These are phyloP conservation scores for Anthophora plumipes DNA, from an alignment of 2,888 invertebrate species.

Conservation along the genomic window DNA sequence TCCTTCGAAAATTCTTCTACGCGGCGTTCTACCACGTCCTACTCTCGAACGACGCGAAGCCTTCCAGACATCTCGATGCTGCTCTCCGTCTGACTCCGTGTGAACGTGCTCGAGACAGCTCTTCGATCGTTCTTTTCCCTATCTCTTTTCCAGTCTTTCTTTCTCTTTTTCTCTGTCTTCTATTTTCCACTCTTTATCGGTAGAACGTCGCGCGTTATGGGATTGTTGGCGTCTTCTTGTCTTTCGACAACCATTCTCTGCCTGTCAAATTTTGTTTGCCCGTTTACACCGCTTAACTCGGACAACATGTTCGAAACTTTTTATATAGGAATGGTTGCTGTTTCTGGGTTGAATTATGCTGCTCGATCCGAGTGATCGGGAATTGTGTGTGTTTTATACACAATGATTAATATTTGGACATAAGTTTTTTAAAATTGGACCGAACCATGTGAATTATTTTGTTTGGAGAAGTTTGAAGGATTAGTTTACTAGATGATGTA, in stretches of 20 bases:
- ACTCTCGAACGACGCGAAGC: constrained; percentile 21
- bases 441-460: no score
- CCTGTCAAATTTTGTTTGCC: constrained; percentile 39
- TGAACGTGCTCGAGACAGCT: constrained; percentile 39
- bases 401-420: neutral
- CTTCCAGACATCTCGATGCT: constrained; percentile 39
- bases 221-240: constrained; percentile 23
- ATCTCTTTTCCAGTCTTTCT: neutral
- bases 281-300: neutral
- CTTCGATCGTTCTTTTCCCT: constrained; percentile 20
- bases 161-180: no score
- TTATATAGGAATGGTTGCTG: no score
- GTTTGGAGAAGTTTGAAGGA: no score
- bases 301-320: neutral
- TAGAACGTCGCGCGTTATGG: neutral
- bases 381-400: neutral
- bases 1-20: constrained; percentile 48
- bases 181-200: neutral
- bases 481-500: no score
- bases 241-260: constrained; percentile 27
- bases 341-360: neutral
- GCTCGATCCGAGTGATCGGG: neutral
- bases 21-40: constrained; percentile 3
- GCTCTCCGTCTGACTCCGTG: constrained; percentile 25
- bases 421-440: no score